Percentiles rank a stretch among this genome's conserved stretches.
Conservation (phyloP, 2,113 vertebrate species). For the Eptesicus fuscus region DNA sequence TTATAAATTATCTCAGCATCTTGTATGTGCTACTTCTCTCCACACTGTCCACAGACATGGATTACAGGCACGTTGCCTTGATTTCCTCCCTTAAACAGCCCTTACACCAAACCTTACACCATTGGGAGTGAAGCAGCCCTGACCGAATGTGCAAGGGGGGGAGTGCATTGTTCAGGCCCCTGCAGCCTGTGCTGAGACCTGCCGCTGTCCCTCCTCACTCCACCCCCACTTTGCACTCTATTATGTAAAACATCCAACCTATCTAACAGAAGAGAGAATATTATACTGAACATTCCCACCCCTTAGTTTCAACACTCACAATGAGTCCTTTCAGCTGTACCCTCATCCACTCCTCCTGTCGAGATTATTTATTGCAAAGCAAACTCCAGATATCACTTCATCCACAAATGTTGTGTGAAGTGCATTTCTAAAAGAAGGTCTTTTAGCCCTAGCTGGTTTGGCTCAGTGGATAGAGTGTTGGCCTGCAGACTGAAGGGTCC, state of each 20-base stretch:
- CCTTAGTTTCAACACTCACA: neutral
- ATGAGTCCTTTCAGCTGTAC: neutral
- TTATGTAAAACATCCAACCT: neutral
- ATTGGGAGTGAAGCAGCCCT: neutral
- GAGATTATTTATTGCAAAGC: neutral
- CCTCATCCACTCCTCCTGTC: neutral
- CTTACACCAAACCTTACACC: neutral
- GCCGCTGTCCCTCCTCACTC: neutral
- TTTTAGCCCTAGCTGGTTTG: too few species aligned
- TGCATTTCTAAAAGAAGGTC: neutral
- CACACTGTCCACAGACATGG: neutral
- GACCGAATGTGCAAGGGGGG: neutral
- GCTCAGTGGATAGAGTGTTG: too few species aligned
- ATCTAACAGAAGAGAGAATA: neutral
- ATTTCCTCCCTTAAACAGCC: neutral
- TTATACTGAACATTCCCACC: neutral
- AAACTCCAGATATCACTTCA: neutral
- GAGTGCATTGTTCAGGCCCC: neutral
- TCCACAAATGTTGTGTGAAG: neutral
- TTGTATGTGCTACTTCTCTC: neutral
- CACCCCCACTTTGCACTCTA: neutral
- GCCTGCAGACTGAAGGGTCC: too few species aligned
- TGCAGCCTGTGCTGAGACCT: neutral
- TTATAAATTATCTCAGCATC: neutral
- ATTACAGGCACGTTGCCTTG: neutral